Conservation (phyloP, 2,113 vertebrate genomes). For the Cyanoderma ruficeps region DNA sequence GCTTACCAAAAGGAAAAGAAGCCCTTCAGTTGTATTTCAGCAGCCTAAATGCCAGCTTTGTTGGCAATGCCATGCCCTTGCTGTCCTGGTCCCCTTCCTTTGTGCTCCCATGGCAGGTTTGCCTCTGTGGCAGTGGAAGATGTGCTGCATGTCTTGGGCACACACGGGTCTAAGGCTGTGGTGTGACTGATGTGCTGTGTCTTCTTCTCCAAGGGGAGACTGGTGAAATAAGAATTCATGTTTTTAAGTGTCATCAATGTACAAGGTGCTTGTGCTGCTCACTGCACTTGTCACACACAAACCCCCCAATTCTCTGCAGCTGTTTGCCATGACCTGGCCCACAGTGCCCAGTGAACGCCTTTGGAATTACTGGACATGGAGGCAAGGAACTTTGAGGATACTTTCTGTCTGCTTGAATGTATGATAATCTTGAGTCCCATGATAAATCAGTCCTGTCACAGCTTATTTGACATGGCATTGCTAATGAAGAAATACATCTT, state of each 20-base stretch:
- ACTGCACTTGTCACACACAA: neutral
- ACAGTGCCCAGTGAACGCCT: neutral
- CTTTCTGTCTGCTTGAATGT: neutral
- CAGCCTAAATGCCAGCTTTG: neutral
- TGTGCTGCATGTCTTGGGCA: neutral
- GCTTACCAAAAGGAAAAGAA: neutral
- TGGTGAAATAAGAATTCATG: neutral
- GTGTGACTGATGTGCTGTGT: neutral
- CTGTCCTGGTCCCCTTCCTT: neutral
- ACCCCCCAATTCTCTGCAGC: rapidly evolving
- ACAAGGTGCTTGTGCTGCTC: neutral
- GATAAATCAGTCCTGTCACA: neutral
- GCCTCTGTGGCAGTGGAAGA: rapidly evolving
- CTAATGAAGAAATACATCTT: neutral
- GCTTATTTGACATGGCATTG: neutral
- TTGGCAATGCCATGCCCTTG: rapidly evolving
- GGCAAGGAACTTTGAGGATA: no score
- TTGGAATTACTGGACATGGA: neutral
- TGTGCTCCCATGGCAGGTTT: rapidly evolving
- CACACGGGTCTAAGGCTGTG: neutral
- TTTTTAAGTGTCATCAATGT: neutral
- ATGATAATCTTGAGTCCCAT: neutral
- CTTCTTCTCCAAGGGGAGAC: neutral
- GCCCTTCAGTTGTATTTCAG: neutral
- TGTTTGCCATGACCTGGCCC: neutral